Percentiles rank a stretch among this genome's conserved stretches.
These are phyloP conservation scores for Clarias batrachus DNA, from an alignment of 2,113 vertebrate species.

Conservation along the genomic window DNA sequence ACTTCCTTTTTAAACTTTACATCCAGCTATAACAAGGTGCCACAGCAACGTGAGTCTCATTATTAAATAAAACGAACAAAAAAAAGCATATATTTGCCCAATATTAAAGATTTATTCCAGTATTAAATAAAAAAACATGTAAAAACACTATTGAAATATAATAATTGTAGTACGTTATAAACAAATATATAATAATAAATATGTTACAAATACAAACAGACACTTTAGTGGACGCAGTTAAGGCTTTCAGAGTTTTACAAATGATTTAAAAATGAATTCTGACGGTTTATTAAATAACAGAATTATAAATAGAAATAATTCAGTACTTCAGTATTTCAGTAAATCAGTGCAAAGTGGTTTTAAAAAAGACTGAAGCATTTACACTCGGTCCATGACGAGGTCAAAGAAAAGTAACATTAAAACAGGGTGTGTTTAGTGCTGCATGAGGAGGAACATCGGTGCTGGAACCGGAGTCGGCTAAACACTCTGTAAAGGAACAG, in stretches of 20 bases:
- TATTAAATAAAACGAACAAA: not conserved
- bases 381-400: conserved; percentile 8
- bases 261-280: not conserved
- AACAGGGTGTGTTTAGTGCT: not conserved
- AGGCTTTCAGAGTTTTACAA: not conserved
- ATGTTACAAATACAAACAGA: conserved; percentile 28
- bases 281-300: not conserved
- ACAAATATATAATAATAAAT: conserved; percentile 16
- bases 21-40: not conserved
- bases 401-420: not conserved
- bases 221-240: not conserved
- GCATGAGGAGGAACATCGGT: not conserved
- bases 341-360: not conserved
- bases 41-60: not conserved
- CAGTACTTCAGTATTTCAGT: conserved; percentile 6
- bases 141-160: not conserved
- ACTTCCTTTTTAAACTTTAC: not conserved
- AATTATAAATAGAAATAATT: not conserved
- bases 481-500: not conserved
- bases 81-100: not conserved
- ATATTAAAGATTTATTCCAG: conserved; percentile 29
- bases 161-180: not conserved
- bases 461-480: not conserved
- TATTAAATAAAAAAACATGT: conserved; percentile 11
- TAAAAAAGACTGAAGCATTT: not conserved